Evolutionary conservation across 2,113 vertebrate genomes (phyloP).

Genomic region (Meriones unguiculatus): DNA sequence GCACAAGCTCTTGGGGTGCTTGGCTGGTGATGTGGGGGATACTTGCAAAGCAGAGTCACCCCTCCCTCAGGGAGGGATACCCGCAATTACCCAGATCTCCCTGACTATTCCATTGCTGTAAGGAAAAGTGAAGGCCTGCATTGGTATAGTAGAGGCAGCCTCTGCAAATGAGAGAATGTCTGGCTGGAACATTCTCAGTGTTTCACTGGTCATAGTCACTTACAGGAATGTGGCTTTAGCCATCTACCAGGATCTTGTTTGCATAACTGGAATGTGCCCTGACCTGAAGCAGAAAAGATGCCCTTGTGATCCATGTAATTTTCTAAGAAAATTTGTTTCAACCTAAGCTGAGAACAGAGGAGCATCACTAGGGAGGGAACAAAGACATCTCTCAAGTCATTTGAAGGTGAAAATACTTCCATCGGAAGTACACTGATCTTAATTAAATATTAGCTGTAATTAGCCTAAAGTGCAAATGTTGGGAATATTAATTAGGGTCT

Average conservation of each 20-base stretch:
- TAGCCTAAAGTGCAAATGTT: conserved; percentile 86
- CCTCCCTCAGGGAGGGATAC: not conserved
- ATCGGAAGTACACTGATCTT: conserved; percentile 83
- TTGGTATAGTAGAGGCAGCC: not conserved
- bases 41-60: not conserved
- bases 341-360: not conserved
- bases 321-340: conserved; percentile 41
- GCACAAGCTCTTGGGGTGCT: not conserved
- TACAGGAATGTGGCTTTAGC: not conserved
- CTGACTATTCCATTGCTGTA: not conserved
- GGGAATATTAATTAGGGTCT: conserved; percentile 88
- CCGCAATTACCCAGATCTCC: not conserved
- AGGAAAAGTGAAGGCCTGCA: not conserved
- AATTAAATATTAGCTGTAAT: conserved; percentile 92
- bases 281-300: not conserved
- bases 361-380: not conserved
- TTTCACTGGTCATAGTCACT: not conserved
- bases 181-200: not conserved
- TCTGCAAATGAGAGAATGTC: conserved; percentile 35
- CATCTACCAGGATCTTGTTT: not conserved
- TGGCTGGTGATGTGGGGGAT: not conserved
- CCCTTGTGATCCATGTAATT: conserved; percentile 4
- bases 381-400: conserved; percentile 63
- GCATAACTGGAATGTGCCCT: not conserved
- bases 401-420: conserved; percentile 80